phyloP scores from a whole-genome alignment of 1,140 invertebrate species.

The Pantala flavescens region DNA sequence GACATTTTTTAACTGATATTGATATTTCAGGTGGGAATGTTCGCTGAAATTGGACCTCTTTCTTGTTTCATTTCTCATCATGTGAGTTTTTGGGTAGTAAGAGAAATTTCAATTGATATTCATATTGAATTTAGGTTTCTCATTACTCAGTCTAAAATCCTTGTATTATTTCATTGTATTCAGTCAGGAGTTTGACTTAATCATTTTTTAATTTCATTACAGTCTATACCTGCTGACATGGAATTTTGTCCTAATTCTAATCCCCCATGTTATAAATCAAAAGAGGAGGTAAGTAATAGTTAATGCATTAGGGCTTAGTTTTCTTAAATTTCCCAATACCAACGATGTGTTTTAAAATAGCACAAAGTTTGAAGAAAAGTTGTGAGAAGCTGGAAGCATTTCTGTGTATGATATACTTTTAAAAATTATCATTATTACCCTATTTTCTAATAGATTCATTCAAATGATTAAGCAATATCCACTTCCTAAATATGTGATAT shows the following conservation, averaged over 20 bases:
- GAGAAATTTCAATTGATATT: neutral
- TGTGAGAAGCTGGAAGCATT: too few relatives aligned
- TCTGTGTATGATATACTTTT: too few relatives aligned
- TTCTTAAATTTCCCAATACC: conserved; percentile 7
- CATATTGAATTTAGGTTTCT: too few relatives aligned
- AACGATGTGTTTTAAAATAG: too few relatives aligned
- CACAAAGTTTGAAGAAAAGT: too few relatives aligned
- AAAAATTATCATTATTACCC: too few relatives aligned
- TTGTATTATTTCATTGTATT: neutral
- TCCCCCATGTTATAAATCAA: conserved; percentile 96
- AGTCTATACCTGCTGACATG: conserved; percentile 98
- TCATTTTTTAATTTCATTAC: conserved; percentile 32
- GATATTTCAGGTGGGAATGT: conserved; percentile 80
- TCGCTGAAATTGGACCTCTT: conserved; percentile 98
- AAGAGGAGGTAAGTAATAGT: conserved; percentile 66
- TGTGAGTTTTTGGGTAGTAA: conserved; percentile 50
- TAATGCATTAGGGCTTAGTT: too few relatives aligned
- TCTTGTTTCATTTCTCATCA: conserved; percentile 99
- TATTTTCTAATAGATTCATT: too few relatives aligned
- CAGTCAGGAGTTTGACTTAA: neutral
- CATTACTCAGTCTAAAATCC: too few relatives aligned
- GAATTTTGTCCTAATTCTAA: conserved; percentile 97
- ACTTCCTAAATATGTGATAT: too few relatives aligned
- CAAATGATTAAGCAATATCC: too few relatives aligned
- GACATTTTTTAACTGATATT: conserved; percentile 20